A percentile compares a stretch with the other conserved stretches of the same genome.
Conservation (phyloP, 2,888 invertebrate species). For the Platycheirus rosarum region DNA sequence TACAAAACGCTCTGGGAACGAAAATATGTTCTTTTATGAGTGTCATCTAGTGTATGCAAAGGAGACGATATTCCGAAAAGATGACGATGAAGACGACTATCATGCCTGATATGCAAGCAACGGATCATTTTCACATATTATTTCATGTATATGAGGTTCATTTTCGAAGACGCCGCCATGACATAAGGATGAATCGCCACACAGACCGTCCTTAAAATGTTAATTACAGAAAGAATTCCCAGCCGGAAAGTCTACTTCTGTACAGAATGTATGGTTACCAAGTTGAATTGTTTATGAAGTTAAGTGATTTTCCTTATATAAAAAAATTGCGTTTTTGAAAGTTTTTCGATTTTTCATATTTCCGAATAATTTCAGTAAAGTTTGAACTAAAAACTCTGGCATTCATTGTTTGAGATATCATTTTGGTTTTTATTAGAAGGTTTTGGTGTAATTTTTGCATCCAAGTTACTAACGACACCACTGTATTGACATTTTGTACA, state of each 20-base stretch:
- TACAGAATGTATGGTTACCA: not conserved
- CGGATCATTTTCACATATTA: slow-evolving; percentile 55
- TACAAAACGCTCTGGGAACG: slow-evolving; percentile 37
- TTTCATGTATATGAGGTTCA: slow-evolving; percentile 24
- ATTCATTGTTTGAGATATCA: no score
- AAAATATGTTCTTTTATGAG: slow-evolving; percentile 62
- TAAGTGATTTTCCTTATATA: no score
- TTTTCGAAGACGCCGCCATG: no score
- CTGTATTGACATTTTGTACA: no score
- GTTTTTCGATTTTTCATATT: no score
- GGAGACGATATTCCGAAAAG: not conserved
- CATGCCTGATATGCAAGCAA: slow-evolving; percentile 30
- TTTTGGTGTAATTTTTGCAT: no score
- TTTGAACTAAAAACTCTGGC: no score
- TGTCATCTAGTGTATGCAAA: slow-evolving; percentile 42
- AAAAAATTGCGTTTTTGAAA: no score
- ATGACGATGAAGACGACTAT: not conserved
- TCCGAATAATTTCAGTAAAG: no score
- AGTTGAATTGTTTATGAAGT: not conserved
- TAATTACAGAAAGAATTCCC: slow-evolving; percentile 40
- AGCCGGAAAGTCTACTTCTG: slow-evolving; percentile 42
- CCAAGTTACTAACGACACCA: no score
- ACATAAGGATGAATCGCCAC: slow-evolving; percentile 19
- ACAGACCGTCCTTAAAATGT: slow-evolving; percentile 28
- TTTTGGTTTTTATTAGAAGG: no score